Percentiles rank a stretch among this genome's conserved stretches.
Evolutionary conservation across 2,113 vertebrate genomes (phyloP).

Genomic region (Procavia capensis): DNA sequence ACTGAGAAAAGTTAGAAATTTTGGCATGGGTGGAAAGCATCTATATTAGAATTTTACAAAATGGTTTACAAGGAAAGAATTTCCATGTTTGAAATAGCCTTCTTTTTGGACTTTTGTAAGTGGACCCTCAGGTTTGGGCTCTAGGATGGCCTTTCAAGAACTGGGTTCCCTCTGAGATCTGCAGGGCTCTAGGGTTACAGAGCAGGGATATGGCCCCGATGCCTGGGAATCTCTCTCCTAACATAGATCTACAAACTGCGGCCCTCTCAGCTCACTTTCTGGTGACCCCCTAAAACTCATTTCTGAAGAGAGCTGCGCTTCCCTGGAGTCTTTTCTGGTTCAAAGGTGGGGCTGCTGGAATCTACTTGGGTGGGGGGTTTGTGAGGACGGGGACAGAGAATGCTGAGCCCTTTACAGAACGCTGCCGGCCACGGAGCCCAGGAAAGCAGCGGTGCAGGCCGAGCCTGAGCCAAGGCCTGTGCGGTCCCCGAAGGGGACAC

Average conservation of each 20-base stretch:
- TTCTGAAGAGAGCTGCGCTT: background rate
- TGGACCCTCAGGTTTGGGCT: background rate
- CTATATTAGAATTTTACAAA: background rate
- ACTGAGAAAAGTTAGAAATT: background rate
- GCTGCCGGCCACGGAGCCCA: accelerated
- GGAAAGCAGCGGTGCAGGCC: background rate
- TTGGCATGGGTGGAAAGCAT: background rate
- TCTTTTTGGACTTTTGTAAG: background rate
- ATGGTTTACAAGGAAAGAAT: background rate
- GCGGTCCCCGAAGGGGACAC: accelerated
- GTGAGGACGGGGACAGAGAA: accelerated
- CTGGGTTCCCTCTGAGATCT: background rate
- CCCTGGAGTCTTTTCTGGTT: background rate
- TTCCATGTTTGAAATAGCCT: background rate
- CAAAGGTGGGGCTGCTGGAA: background rate
- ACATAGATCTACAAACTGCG: background rate
- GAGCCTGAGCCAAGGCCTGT: accelerated
- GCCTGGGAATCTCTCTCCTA: background rate
- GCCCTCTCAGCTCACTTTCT: background rate
- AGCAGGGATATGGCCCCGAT: background rate
- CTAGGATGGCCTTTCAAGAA: background rate
- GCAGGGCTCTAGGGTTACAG: accelerated
- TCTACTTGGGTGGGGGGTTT: background rate
- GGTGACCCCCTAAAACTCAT: background rate
- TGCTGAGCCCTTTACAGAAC: accelerated